Evolutionary conservation across 2,888 invertebrate genomes (phyloP), one percentile per base, ranked within the genome.

Genomic region (Plemyria rubiginata): DNA sequence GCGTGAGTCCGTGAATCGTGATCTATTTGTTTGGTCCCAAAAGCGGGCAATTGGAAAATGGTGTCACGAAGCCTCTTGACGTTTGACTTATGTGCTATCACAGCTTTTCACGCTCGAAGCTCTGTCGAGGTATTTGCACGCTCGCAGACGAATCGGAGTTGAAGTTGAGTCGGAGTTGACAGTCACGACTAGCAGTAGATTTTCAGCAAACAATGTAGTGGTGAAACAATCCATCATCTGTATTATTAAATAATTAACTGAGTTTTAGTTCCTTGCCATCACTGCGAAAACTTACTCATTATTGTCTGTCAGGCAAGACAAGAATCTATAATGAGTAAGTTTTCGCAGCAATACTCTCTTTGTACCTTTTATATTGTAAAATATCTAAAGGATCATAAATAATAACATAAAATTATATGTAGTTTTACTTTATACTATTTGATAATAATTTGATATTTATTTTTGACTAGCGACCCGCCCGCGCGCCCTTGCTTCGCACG

Each of bases 41-140:
- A 80, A 75, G 76, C 84, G 77, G 80, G 81, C 86, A 85, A 82
- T 85, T 82, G 86, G 81, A 84, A 87, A 85, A 87, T 85, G 83
- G 82, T 81, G 80, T 85, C 86, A 83, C 85, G 85, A 78, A 79
- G 82, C 76, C 81, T 77, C 81, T 76, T 83, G 87, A 86, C 86
- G 78, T 86, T 85, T 86, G 86, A 88, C 82, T 84, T 85, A 86
- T 87, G 83, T 79, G 75, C 76, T 77, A 70, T 74, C 79, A 71
- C 73, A 67, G 74, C 73, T 70, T 77, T 77, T 75, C 75, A 77
- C 78, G 76, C 77, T 80, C 76, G 76, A 75, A 71, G 74, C 65
- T 58, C 53, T 66, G 67, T 61, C 62, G 56, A 67, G 61, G 68
- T 53, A 71, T 65, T 60, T 65, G 55, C 54, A 49, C 58, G 29